Evolutionary conservation across 2,888 invertebrate genomes (phyloP).

Genomic region (Aphrophora alni): DNA sequence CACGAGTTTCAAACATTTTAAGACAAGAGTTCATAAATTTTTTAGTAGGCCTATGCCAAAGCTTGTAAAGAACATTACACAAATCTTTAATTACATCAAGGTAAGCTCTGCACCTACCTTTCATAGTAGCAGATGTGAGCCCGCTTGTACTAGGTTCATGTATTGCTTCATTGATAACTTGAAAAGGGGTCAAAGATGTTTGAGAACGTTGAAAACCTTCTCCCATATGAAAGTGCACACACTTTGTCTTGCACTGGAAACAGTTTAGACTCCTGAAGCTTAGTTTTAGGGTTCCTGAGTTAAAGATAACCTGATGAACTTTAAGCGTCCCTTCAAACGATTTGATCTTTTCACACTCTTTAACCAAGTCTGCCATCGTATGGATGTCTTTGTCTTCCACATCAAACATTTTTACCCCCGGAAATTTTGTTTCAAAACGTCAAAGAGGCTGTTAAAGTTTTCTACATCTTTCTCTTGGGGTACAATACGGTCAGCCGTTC

Average conservation of each 20-base stretch:
- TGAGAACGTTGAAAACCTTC: too few species aligned
- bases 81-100: too few species aligned
- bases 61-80: too few species aligned
- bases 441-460: neutral
- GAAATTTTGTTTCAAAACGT: neutral
- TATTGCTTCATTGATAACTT: too few species aligned
- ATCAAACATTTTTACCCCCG: neutral
- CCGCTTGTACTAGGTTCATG: too few species aligned
- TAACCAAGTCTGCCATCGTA: neutral
- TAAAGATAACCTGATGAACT: slow-evolving; percentile 2
- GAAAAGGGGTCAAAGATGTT: too few species aligned
- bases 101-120: too few species aligned
- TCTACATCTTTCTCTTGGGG: slow-evolving; percentile 7
- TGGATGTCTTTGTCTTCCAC: slow-evolving; percentile 6
- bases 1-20: too few species aligned
- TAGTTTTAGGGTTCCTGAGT: neutral
- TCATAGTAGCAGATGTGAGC: too few species aligned
- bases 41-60: too few species aligned
- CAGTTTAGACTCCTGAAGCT: slow-evolving; percentile 4
- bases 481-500: neutral
- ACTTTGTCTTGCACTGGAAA: neutral
- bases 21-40: too few species aligned
- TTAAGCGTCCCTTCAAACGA: neutral
- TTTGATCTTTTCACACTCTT: neutral
- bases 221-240: too few species aligned